Base-by-base conservation (phyloP, 2,797 vertebrate genomes). In the Ataeniobius toweri region DNA sequence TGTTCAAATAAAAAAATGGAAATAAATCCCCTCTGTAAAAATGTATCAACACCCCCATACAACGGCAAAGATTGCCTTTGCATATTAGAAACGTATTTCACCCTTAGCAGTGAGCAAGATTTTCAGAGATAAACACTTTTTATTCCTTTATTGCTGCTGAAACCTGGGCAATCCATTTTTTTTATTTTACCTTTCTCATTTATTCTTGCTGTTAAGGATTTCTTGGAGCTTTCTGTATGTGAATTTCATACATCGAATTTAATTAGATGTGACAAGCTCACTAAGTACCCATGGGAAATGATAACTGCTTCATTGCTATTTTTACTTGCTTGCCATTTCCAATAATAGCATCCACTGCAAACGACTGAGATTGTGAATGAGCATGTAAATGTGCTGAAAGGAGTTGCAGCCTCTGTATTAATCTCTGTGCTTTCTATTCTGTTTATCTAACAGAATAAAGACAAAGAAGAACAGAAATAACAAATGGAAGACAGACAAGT, bases 401-500 rank as follows among this genome's bases (percentile, higher is more conserved):
- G 70, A 85, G 86, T 86, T 85, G 82, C 58, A 78, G 44, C 79
- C 36, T 1, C 3, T 18, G 46, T 77, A 90, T 83, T 91, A 84
- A 89, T 81, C 80, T 75, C 68, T 14, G 1, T 41, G 10, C 69
- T 70, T 24, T 89, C 80, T 86, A 80, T 74, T 83, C 48, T 89
- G 75, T 81, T 55, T 86, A 75, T 76, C 73, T 80, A 74, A 70
- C 61, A 90, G 90, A 86, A 77, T 6, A 69, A 59, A 78, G 65
- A 56, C 31, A 70, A 50, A 51, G 75, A 76, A 63, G 71, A 76
- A 14, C 70, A 78, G 20, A 22, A 55, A 24, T 39, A 67, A 24
- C 63, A 5, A 41, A 68, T 41, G 59, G 20, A 65, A 78, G 72
- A 72, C 71, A 51, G 63, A 22, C 18, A 51, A 63, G 76, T n/a